Conservation (phyloP, 1,140 invertebrate species). For the Tetramorium simillimum region DNA sequence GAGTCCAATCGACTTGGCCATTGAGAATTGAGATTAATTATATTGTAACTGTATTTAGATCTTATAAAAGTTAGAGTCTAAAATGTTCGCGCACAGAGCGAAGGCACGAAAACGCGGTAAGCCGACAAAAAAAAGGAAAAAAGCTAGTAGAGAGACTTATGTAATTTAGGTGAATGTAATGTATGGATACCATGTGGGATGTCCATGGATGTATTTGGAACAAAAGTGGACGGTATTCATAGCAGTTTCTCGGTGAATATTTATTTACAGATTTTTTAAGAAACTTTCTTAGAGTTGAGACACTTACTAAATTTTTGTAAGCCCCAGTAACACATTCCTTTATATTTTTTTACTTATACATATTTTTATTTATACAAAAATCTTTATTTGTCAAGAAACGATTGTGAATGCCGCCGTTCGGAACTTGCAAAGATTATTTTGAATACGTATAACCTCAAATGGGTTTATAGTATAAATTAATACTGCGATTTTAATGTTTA, state of each 20-base stretch:
- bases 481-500: neutral
- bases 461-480: neutral
- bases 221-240: neutral
- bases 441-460: neutral
- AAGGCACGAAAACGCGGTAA: neutral
- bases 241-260: constrained; percentile 37
- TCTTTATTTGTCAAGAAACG: neutral
- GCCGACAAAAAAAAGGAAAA: neutral
- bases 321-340: neutral
- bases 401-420: neutral
- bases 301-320: neutral
- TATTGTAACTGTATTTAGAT: constrained; percentile 70
- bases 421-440: constrained; percentile 6
- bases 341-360: neutral
- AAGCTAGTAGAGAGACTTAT: constrained; percentile 54
- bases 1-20: constrained; percentile 76
- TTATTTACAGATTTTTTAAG: neutral
- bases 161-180: constrained; percentile 69
- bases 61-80: constrained; percentile 48
- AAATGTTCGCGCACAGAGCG: neutral
- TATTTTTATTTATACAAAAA: neutral
- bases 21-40: constrained; percentile 78
- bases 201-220: constrained; percentile 8
- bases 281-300: neutral
- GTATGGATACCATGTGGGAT: constrained; percentile 36